A percentile compares a stretch with the other conserved stretches of the same genome.
Conservation (phyloP, 1,140 invertebrate genomes). For the honey bee (Apis mellifera) region Amel_HAv3.1 CM009937.2:11014501-11015000, state of each 20-base stretch:
- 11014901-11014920: background rate
- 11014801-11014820: background rate
- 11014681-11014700: background rate
- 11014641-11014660: background rate
- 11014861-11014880: background rate
- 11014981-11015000: constrained; percentile 1
- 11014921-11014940: constrained; percentile 20
- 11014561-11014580: constrained; percentile 1
- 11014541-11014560: background rate
- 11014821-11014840: background rate
- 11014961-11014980: constrained; percentile 6
- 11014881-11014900: constrained; percentile 4
- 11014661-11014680: constrained; percentile 15
- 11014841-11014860: background rate
- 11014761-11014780: constrained; percentile 14
- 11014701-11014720: background rate
- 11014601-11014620: background rate
- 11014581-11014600: constrained; percentile 1
- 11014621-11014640: constrained; percentile 1
- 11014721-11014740: background rate
- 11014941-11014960: constrained; percentile 14
- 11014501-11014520: background rate
- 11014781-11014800: background rate
- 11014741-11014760: constrained; percentile 15
- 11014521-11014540: background rate